Evolutionary conservation across 2,113 vertebrate species (phyloP).

Genomic region (Anarhynchus alexandrinus): DNA sequence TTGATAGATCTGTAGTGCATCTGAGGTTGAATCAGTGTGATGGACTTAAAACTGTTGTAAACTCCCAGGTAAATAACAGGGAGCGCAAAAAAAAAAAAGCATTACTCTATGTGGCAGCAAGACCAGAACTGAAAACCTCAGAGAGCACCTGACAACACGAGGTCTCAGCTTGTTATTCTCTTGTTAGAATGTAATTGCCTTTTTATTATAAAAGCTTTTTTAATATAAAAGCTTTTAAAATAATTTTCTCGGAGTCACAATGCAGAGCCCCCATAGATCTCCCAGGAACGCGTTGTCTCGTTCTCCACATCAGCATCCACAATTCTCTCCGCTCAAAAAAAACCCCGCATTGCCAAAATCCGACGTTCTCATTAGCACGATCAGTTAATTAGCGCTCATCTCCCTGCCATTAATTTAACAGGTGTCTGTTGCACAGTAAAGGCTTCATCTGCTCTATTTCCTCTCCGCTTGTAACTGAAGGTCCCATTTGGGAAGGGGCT

Average conservation of each 20-base stretch:
- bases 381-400: not conserved
- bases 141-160: not conserved
- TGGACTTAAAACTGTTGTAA: not conserved
- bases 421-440: not conserved
- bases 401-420: not conserved
- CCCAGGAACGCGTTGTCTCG: not conserved
- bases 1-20: not conserved
- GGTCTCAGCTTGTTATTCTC: not conserved
- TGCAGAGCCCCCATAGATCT: not conserved
- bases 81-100: not conserved
- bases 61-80: not conserved
- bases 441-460: not conserved
- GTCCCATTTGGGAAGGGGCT: not conserved
- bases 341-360: not conserved
- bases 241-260: not conserved
- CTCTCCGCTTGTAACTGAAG: not conserved
- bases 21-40: not conserved
- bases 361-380: not conserved
- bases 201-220: not conserved
- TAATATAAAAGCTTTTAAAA: not conserved
- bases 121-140: not conserved
- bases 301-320: not conserved
- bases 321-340: not conserved
- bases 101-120: not conserved
- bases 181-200: not conserved